phyloP scores from a whole-genome alignment of 2,113 vertebrate species.

The Peucedramus taeniatus region DNA sequence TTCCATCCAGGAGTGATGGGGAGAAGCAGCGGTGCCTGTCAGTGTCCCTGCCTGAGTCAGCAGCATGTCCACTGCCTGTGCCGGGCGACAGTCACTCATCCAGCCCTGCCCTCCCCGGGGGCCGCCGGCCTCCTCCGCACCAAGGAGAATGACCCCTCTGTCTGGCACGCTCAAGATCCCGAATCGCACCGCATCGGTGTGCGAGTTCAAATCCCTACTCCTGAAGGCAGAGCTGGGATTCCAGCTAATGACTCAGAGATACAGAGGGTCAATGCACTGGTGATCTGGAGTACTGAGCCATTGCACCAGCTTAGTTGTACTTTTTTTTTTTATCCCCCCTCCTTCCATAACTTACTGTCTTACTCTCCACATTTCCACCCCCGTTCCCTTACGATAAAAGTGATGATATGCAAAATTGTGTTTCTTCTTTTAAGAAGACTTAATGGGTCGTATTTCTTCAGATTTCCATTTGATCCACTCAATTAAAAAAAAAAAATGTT shows the following conservation, averaged over 20 bases:
- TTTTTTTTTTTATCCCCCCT: background rate
- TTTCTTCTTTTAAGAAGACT: background rate
- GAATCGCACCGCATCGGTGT: conserved; percentile 18
- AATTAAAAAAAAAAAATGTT: background rate
- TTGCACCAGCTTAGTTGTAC: conserved; percentile 39
- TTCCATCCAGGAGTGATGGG: conserved; percentile 19
- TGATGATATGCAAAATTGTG: background rate
- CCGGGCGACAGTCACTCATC: conserved; percentile 55
- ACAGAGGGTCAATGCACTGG: conserved; percentile 68
- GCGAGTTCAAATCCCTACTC: conserved; percentile 70
- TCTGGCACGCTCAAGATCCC: conserved; percentile 54
- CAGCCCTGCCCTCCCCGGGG: conserved; percentile 46
- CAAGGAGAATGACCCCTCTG: conserved; percentile 58
- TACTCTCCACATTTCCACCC: background rate
- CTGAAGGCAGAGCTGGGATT: conserved; percentile 66
- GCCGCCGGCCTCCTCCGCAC: conserved; percentile 57
- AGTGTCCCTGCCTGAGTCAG: conserved; percentile 74
- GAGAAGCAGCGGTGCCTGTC: conserved; percentile 63
- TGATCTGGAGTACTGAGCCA: conserved; percentile 64
- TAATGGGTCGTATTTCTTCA: background rate
- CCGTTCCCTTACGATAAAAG: background rate
- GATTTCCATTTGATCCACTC: background rate
- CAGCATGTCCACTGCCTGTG: conserved; percentile 58
- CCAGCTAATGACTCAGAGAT: conserved; percentile 72
- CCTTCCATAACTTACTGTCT: background rate